Evolutionary conservation across 2,113 vertebrate species (phyloP).

Genomic region (Pachycephala philippinensis): DNA sequence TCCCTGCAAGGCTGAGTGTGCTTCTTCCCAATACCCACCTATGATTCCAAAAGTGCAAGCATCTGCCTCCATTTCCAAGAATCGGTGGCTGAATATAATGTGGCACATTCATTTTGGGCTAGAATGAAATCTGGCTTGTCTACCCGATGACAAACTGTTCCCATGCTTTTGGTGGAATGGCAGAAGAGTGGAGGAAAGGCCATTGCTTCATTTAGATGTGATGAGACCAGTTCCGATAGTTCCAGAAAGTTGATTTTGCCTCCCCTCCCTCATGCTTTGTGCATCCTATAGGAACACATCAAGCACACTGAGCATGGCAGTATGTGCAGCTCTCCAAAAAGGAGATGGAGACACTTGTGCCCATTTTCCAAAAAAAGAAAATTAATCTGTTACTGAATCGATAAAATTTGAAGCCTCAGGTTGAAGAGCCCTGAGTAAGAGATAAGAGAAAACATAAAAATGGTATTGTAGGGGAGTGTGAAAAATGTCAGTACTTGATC

Average conservation of each 20-base stretch:
- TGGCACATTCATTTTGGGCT: not conserved
- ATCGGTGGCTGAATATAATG: not conserved
- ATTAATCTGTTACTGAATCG: not conserved
- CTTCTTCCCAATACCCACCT: not conserved
- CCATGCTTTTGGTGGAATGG: not conserved
- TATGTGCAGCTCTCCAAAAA: not conserved
- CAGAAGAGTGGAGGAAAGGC: not conserved
- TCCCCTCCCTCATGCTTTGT: not conserved
- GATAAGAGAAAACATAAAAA: not conserved
- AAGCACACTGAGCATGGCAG: not conserved
- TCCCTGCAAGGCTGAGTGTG: not conserved
- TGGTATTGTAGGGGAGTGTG: not conserved
- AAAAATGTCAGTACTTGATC: constrained; percentile 11
- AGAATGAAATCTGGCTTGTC: not conserved
- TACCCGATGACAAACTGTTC: not conserved
- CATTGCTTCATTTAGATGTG: not conserved
- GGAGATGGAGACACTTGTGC: not conserved
- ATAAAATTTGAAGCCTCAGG: not conserved
- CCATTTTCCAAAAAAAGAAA: not conserved
- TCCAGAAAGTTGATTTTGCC: not conserved
- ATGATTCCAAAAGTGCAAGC: not conserved
- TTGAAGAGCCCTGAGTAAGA: not conserved
- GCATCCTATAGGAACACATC: not conserved
- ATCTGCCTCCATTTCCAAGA: not conserved
- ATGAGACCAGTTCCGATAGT: not conserved